Evolutionary conservation across 2,888 invertebrate genomes (phyloP).

Genomic region (Troides helena): DNA sequence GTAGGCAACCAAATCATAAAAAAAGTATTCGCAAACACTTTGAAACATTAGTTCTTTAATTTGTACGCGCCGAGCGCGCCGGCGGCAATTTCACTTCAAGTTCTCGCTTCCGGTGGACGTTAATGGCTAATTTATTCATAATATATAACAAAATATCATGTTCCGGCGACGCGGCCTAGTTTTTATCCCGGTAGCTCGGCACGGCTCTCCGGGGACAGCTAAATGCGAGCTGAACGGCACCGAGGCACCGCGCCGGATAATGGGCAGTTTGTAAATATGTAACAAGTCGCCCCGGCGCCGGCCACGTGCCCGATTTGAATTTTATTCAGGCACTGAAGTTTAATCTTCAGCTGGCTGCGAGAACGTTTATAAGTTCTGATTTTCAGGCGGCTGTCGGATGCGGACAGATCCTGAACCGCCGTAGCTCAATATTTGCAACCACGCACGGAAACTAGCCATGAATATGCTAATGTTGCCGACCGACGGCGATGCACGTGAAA

Average conservation of each 20-base stretch:
- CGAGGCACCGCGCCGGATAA: conserved; percentile 8
- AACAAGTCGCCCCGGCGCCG: conserved; percentile 17
- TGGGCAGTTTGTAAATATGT: conserved; percentile 27
- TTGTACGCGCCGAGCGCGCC: background rate
- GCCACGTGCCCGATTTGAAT: conserved; percentile 26
- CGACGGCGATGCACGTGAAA: too few species aligned
- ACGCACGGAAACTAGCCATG: conserved; percentile 5
- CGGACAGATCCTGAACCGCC: background rate
- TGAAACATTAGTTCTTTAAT: conserved; percentile 4
- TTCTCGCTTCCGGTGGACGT: conserved; percentile 16
- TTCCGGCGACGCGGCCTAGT: conserved; percentile 26
- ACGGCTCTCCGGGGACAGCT: conserved; percentile 24
- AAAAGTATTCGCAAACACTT: conserved; percentile 2
- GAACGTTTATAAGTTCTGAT: conserved; percentile 18
- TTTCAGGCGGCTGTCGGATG: conserved; percentile 9
- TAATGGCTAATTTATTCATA: conserved; percentile 31
- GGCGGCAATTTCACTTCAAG: conserved; percentile 15
- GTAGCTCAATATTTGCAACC: conserved; percentile 18
- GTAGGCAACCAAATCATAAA: background rate
- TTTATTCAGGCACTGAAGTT: conserved; percentile 13
- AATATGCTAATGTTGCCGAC: conserved; percentile 7
- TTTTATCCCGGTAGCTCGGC: conserved; percentile 18
- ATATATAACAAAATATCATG: conserved; percentile 28
- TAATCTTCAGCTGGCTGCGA: conserved; percentile 1
- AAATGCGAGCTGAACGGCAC: conserved; percentile 7